Percentiles rank a stretch among this genome's conserved stretches.
phyloP scores from a whole-genome alignment of 2,113 vertebrate species.

The Elephantulus edwardii region DNA sequence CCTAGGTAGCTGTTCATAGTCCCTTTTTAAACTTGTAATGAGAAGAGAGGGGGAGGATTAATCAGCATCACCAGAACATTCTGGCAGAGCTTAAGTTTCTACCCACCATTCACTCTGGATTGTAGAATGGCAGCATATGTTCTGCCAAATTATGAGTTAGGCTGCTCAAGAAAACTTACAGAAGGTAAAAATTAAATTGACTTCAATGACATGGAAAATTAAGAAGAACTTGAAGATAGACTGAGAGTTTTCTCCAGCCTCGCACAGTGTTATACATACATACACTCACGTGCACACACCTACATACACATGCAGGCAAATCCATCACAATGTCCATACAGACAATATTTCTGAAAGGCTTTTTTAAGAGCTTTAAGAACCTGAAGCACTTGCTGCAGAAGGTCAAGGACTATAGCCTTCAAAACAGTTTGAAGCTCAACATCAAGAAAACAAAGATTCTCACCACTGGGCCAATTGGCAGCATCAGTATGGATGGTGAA shows the following conservation, averaged over 20 bases:
- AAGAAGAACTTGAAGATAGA: not conserved
- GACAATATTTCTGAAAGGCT: not conserved
- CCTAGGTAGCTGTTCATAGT: not conserved
- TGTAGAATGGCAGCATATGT: not conserved
- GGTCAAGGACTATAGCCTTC: too few species aligned
- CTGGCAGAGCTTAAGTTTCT: not conserved
- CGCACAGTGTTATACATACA: not conserved
- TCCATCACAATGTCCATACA: not conserved
- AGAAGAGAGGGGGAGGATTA: too few species aligned
- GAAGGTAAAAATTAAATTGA: not conserved
- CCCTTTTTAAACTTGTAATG: not conserved
- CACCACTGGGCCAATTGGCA: too few species aligned
- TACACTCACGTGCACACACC: not conserved
- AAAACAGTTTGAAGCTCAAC: too few species aligned
- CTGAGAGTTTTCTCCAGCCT: not conserved
- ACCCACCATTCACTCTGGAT: not conserved
- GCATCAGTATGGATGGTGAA: too few species aligned
- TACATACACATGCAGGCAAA: not conserved
- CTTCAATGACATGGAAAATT: conserved; percentile 9
- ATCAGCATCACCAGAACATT: not conserved
- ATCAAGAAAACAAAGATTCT: too few species aligned
- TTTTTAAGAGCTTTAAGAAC: not conserved
- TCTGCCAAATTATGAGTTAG: not conserved
- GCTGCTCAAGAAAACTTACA: not conserved
- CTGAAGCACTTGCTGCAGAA: too few species aligned